Evolutionary conservation across 2,113 vertebrate genomes (phyloP).

Genomic region (Elgaria multicarinata): DNA sequence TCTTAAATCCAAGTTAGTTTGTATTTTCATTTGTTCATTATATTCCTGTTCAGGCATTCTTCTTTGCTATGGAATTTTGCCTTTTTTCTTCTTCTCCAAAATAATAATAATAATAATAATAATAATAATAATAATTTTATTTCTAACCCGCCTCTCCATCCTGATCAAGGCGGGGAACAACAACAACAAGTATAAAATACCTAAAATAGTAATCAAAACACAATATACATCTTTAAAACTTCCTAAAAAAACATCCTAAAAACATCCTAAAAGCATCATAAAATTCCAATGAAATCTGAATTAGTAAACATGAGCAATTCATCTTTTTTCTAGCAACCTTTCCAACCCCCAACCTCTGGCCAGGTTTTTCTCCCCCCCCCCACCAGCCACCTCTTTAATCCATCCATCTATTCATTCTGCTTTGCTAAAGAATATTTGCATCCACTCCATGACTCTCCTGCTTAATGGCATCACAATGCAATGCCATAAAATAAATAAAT

Average conservation of each 20-base stretch:
- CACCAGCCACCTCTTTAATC: too few relatives aligned
- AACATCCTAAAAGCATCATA: too few relatives aligned
- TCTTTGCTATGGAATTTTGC: background rate
- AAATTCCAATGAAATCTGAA: too few relatives aligned
- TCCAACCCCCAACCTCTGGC: conserved; percentile 31
- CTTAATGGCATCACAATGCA: conserved; percentile 57
- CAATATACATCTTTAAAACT: too few relatives aligned
- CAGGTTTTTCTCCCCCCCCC: conserved; percentile 45
- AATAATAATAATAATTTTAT: too few relatives aligned
- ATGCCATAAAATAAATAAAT: conserved; percentile 48
- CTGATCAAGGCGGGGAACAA: too few relatives aligned
- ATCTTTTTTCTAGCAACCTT: conserved; percentile 33
- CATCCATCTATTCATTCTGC: conserved; percentile 18
- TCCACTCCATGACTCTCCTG: conserved; percentile 68
- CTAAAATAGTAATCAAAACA: too few relatives aligned
- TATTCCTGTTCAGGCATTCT: background rate
- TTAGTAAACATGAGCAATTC: background rate
- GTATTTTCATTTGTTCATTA: background rate
- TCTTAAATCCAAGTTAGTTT: background rate
- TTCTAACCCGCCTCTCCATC: too few relatives aligned
- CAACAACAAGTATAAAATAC: too few relatives aligned
- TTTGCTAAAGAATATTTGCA: conserved; percentile 53
- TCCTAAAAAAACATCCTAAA: too few relatives aligned
- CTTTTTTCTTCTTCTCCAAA: too few relatives aligned
- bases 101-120: too few relatives aligned